phyloP scores from a whole-genome alignment of 2,797 vertebrate species.

The Enteromius anoplus region DNA sequence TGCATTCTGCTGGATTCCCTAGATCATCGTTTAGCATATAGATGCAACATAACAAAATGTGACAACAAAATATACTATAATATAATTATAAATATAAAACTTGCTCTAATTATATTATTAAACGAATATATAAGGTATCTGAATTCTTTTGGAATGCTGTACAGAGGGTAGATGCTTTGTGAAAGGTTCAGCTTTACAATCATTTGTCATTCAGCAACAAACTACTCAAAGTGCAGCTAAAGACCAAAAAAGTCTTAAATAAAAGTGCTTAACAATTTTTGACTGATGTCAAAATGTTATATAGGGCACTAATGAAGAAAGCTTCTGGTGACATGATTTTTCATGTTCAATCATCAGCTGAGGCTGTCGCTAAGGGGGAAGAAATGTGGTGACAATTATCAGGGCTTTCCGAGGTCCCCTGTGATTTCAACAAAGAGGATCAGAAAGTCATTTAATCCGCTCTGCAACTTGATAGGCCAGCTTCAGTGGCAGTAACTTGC shows the following conservation, averaged over 20 bases:
- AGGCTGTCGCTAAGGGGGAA: neutral
- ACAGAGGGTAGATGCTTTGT: constrained; percentile 13
- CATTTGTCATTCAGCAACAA: constrained; percentile 58
- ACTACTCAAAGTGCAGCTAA: constrained; percentile 21
- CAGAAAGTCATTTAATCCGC: neutral
- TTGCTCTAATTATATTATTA: neutral
- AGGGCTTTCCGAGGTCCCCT: neutral
- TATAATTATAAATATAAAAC: neutral
- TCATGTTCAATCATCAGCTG: neutral
- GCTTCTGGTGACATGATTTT: neutral
- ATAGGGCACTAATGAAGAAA: neutral
- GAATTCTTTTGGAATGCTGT: neutral
- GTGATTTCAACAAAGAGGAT: neutral
- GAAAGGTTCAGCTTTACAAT: constrained; percentile 66
- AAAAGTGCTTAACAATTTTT: neutral
- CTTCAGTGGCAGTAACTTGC: neutral
- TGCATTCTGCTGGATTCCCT: neutral
- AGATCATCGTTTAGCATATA: neutral
- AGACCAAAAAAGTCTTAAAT: neutral
- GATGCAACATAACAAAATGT: neutral
- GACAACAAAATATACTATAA: neutral
- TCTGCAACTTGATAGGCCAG: neutral
- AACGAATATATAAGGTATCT: neutral
- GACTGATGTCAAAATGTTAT: constrained; percentile 4
- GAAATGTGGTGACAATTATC: neutral